Conservation (phyloP, 2,797 vertebrate genomes). For the Potorous gilbertii region DNA sequence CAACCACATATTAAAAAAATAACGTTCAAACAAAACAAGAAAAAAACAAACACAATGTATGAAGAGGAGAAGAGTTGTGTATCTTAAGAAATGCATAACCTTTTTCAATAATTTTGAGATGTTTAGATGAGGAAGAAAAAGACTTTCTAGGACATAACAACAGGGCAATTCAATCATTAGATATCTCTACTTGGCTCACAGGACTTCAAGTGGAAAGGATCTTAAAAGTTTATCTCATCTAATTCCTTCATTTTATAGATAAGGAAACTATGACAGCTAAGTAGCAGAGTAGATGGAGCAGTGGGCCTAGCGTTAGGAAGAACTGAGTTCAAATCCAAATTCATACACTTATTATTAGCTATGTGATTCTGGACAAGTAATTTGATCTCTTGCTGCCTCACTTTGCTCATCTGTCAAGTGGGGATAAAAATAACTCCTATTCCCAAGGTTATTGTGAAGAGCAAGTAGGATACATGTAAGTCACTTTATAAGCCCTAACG, state of each 20-base stretch:
- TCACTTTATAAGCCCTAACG: background rate
- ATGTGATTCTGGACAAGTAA: background rate
- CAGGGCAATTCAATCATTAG: background rate
- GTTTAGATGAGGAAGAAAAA: background rate
- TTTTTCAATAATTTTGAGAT: background rate
- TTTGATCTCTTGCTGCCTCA: background rate
- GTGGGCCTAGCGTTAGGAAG: background rate
- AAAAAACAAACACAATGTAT: background rate
- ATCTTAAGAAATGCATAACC: background rate
- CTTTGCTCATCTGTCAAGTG: background rate
- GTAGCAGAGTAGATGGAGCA: background rate
- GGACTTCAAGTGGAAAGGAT: background rate
- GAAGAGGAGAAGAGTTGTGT: background rate
- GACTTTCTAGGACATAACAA: background rate
- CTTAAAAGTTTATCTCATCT: background rate
- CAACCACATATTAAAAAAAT: background rate
- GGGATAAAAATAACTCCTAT: background rate
- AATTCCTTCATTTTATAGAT: background rate
- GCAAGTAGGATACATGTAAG: background rate
- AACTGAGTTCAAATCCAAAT: background rate
- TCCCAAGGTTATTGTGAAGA: background rate
- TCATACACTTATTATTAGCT: background rate
- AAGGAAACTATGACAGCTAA: background rate
- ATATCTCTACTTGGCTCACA: background rate
- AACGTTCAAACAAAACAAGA: background rate